Conservation (phyloP, 2,113 vertebrate genomes). For the Aspidoscelis tigris region DNA sequence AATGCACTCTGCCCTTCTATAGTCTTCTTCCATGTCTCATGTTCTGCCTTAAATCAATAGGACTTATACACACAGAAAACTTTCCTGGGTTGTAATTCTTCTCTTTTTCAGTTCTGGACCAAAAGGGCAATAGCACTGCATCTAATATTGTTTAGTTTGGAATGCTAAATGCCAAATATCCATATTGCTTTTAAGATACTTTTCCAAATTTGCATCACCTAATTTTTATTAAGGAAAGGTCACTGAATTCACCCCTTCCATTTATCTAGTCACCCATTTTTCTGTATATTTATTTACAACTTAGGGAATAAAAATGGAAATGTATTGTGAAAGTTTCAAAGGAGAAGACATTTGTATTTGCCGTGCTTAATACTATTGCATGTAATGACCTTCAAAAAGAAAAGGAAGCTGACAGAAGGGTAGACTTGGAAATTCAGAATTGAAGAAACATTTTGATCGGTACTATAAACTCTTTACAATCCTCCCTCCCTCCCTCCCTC, state of each 20-base stretch:
- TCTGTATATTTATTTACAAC: constrained; percentile 18
- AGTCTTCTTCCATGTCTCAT: background rate
- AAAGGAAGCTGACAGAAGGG: constrained; percentile 27
- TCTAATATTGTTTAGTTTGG: constrained; percentile 6
- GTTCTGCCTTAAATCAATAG: background rate
- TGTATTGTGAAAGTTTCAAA: constrained; percentile 10
- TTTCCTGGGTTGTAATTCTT: background rate
- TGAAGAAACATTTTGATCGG: constrained; percentile 40
- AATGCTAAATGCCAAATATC: background rate
- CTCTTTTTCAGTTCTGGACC: background rate
- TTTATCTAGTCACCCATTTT: constrained; percentile 30
- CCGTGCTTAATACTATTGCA: background rate
- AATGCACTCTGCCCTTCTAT: background rate
- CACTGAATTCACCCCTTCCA: constrained; percentile 1
- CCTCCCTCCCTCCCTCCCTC: background rate
- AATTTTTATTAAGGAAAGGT: constrained; percentile 47
- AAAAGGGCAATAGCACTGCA: background rate
- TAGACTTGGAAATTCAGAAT: constrained; percentile 2
- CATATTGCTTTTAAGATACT: background rate
- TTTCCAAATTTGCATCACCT: constrained; percentile 6
- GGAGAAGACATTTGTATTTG: background rate
- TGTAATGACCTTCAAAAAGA: constrained; percentile 40
- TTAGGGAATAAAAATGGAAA: constrained; percentile 23
- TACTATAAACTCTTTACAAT: background rate
- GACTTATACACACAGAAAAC: background rate